Evolutionary conservation across 35 echinoderm and acorn worm genomes (phyloP), one percentile per base, ranked within the genome.

Genomic region (Eucidaris tribuloides): DNA sequence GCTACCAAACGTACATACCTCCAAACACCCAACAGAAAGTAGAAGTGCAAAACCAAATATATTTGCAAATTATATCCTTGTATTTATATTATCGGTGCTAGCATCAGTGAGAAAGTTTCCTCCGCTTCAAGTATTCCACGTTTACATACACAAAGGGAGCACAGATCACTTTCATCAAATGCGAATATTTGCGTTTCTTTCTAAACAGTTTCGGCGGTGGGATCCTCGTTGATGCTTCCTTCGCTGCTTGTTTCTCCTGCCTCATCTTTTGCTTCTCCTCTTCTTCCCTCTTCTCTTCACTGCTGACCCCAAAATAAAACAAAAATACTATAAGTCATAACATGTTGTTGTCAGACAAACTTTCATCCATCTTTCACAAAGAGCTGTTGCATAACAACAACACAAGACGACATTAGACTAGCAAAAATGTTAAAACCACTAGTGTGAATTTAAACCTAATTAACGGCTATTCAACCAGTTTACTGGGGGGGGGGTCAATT

Each of bases 211-310:
- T 87, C 64, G 74, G 74, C 41, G 96, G 96, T 49, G 86, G 82
- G 32, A 99, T 91, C 25, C 91, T 83, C 38, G 77, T 65, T 81
- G 90, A 91, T n/a, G 96, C 96, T 14, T 99, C 96, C 62, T 99
- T 99, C 19, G 96, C 96, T 5, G 96, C 96, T 71, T 99, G 96
- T 32, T 81, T 93, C 83, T 99, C 96, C 42, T 77, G 58, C 66
- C 96, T 40, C 90, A 93, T 24, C 85, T 58, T 56, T 93, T 99
- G n/a, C 90, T 91, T 40, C 89, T 91, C 42, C 93, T 91, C 58
- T 99, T 99, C 70, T 92, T 90, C 66, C 72, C 76, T 41, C 83
- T 78, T 40, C 93, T 99, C 83, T 99, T 87, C 35, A 93, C 96
- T 3, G 96, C 96, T 87, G 2, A 49, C n/a, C n/a, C n/a, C n/a